Evolutionary conservation across 2,888 invertebrate species (phyloP).

Genomic region (Parnassius orleans): DNA sequence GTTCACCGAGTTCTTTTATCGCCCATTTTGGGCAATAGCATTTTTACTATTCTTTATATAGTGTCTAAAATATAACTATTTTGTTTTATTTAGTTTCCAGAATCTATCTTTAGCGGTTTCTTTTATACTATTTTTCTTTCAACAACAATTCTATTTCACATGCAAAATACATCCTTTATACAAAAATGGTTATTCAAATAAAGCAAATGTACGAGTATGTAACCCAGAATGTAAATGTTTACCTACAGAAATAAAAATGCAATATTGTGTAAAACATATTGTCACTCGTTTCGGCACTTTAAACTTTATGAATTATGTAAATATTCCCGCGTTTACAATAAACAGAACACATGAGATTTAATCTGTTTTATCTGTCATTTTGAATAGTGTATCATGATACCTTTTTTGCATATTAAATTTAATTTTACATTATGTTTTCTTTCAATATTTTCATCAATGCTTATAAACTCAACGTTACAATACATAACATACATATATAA

Average conservation of each 20-base stretch:
- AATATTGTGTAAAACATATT: conserved; percentile 56
- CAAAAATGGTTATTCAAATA: too few species aligned
- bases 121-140: too few species aligned
- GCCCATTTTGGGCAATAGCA: too few species aligned
- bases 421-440: not conserved
- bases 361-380: conserved; percentile 34
- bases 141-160: too few species aligned
- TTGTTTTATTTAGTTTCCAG: too few species aligned
- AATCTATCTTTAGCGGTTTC: too few species aligned
- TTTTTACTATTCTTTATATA: too few species aligned
- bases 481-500: conserved; percentile 7
- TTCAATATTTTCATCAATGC: not conserved
- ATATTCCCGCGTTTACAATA: conserved; percentile 56
- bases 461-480: conserved; percentile 5
- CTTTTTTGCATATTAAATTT: not conserved
- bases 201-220: too few species aligned
- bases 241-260: conserved; percentile 3
- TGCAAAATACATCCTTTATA: too few species aligned
- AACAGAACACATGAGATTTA: conserved; percentile 34
- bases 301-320: conserved; percentile 76
- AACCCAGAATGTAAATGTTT: too few species aligned
- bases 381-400: conserved; percentile 30
- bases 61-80: too few species aligned
- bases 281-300: conserved; percentile 72
- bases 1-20: too few species aligned